Conservation (phyloP, 2,113 vertebrate genomes). For the Trichechus manatus region DNA sequence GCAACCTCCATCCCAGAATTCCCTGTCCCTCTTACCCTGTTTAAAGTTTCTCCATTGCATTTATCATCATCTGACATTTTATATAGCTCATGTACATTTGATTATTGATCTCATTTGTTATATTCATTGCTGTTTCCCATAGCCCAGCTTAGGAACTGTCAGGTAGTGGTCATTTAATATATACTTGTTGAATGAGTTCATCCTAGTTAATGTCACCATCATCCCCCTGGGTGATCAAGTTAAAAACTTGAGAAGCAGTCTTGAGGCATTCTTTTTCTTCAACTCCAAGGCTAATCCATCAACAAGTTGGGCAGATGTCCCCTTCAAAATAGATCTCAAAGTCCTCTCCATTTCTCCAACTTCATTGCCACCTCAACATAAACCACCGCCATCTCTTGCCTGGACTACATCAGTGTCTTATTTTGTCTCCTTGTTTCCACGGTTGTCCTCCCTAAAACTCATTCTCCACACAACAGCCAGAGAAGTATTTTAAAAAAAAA, state of each 20-base stretch:
- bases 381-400: background rate
- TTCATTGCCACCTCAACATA: background rate
- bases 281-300: background rate
- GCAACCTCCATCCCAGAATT: no score
- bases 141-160: background rate
- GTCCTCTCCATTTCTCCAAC: background rate
- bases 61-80: conserved; percentile 18
- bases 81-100: background rate
- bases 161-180: background rate
- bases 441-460: background rate
- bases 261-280: background rate
- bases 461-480: background rate
- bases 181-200: background rate
- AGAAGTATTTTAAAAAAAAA: background rate
- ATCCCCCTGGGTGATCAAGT: background rate
- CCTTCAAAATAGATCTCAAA: background rate
- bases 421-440: background rate
- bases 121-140: background rate
- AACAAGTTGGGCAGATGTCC: background rate
- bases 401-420: background rate
- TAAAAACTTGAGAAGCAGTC: background rate
- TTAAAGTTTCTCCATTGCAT: background rate
- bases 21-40: background rate
- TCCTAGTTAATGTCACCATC: background rate
- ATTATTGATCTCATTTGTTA: background rate